Evolutionary conservation across 2,113 vertebrate species (phyloP).

Genomic region (Pontoporia blainvillei): DNA sequence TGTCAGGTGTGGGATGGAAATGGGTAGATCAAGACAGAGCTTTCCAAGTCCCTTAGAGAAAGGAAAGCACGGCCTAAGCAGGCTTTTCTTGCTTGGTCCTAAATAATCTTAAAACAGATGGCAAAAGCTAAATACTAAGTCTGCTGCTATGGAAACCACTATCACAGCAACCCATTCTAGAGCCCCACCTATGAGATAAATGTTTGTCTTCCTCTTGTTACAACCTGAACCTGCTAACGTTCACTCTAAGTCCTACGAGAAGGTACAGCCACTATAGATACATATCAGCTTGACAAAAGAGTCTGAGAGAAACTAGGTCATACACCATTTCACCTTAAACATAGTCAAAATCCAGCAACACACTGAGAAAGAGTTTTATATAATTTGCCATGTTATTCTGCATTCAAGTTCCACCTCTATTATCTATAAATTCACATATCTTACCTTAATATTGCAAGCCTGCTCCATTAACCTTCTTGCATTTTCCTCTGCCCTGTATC

Average conservation of each 20-base stretch:
- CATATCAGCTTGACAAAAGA: neutral
- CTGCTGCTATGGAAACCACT: slow-evolving; percentile 55
- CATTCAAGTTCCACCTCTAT: neutral
- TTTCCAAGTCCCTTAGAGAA: neutral
- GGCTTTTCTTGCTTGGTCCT: slow-evolving; percentile 31
- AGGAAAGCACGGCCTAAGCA: neutral
- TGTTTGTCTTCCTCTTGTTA: slow-evolving; percentile 11
- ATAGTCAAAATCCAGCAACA: neutral
- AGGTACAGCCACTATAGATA: neutral
- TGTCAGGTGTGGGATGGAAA: neutral
- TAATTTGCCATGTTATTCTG: neutral
- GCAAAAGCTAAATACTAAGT: slow-evolving; percentile 38
- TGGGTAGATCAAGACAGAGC: neutral
- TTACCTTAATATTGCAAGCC: slow-evolving; percentile 98
- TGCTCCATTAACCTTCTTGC: slow-evolving; percentile 97
- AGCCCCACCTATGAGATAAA: slow-evolving; percentile 28
- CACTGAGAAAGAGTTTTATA: neutral
- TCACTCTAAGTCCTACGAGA: neutral
- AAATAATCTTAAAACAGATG: slow-evolving; percentile 57
- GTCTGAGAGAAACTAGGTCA: neutral
- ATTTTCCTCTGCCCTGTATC: slow-evolving; percentile 97
- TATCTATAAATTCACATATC: neutral
- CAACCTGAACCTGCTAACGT: neutral
- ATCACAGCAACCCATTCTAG: neutral
- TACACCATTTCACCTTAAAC: neutral